These are phyloP conservation scores for Apamea epomidion DNA, from an alignment of 2,888 invertebrate species.

Conservation along the genomic window DNA sequence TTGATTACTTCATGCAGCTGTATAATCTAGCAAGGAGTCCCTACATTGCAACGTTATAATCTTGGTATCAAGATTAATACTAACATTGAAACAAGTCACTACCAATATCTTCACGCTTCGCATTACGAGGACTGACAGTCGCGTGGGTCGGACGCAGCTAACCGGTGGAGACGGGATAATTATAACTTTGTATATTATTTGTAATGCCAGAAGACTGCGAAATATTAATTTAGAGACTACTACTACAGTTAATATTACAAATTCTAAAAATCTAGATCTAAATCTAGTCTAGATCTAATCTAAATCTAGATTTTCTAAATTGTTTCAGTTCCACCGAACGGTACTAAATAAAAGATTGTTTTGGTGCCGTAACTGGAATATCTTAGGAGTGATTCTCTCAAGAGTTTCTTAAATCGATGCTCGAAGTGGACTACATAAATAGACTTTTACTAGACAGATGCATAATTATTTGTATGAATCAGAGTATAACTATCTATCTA, in stretches of 20 bases:
- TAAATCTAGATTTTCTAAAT: background rate
- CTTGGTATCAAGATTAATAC: background rate
- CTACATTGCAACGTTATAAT: background rate
- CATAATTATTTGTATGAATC: background rate
- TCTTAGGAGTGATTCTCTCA: background rate
- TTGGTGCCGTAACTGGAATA: background rate
- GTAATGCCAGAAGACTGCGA: background rate
- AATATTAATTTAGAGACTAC: background rate
- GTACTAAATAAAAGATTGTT: background rate
- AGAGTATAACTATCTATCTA: background rate
- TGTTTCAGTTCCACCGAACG: no score
- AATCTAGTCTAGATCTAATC: no score
- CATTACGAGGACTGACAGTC: constrained; percentile 20
- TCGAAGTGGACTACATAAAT: background rate
- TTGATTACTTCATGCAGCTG: background rate
- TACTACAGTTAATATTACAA: background rate
- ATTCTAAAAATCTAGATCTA: background rate
- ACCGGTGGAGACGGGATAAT: constrained; percentile 38
- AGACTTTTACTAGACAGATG: background rate
- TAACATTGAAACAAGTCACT: constrained; percentile 32
- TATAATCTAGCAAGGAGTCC: no score
- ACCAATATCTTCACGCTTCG: constrained; percentile 33
- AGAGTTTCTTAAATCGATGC: background rate
- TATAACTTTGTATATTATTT: constrained; percentile 18
- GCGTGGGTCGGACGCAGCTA: constrained; percentile 8